Evolutionary conservation across 2,113 vertebrate genomes (phyloP).

Genomic region (Cryptotis parvus): DNA sequence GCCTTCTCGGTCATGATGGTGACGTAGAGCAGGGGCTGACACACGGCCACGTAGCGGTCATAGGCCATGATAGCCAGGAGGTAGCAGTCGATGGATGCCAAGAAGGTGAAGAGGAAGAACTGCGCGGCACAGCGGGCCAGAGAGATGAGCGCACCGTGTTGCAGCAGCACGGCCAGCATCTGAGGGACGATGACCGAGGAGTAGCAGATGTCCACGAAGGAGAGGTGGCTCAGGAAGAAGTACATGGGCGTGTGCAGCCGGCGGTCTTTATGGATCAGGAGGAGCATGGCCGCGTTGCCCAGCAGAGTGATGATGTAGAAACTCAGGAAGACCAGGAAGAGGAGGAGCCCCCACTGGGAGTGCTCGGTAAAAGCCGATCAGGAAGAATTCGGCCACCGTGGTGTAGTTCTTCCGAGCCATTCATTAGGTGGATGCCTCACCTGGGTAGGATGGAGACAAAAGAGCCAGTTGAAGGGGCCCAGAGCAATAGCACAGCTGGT

Average conservation of each 20-base stretch:
- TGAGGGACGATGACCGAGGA: constrained; percentile 58
- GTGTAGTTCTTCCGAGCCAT: constrained; percentile 60
- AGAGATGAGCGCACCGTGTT: not conserved
- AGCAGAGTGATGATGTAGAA: constrained; percentile 73
- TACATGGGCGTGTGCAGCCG: constrained; percentile 79
- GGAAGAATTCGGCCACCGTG: not conserved
- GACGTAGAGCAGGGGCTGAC: constrained; percentile 59
- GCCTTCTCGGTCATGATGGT: constrained; percentile 31
- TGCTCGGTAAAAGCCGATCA: constrained; percentile 45
- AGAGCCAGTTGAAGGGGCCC: not conserved
- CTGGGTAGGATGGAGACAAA: not conserved
- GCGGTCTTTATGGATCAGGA: constrained; percentile 47
- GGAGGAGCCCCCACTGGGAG: constrained; percentile 3
- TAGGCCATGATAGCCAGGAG: constrained; percentile 77
- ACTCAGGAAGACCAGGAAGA: constrained; percentile 67
- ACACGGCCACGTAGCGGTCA: constrained; percentile 68
- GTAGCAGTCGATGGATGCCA: constrained; percentile 68
- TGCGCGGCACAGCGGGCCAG: constrained; percentile 42
- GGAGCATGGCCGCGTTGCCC: constrained; percentile 53
- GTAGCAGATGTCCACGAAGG: constrained; percentile 66
- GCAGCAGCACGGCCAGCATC: constrained; percentile 53
- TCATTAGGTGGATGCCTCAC: not conserved
- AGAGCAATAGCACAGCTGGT: too few relatives aligned
- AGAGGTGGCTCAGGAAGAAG: constrained; percentile 75
- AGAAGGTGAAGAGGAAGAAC: constrained; percentile 75